These are phyloP conservation scores for Mizuhopecten yessoensis DNA, from an alignment of 1,140 invertebrate species.

Conservation along the genomic window DNA sequence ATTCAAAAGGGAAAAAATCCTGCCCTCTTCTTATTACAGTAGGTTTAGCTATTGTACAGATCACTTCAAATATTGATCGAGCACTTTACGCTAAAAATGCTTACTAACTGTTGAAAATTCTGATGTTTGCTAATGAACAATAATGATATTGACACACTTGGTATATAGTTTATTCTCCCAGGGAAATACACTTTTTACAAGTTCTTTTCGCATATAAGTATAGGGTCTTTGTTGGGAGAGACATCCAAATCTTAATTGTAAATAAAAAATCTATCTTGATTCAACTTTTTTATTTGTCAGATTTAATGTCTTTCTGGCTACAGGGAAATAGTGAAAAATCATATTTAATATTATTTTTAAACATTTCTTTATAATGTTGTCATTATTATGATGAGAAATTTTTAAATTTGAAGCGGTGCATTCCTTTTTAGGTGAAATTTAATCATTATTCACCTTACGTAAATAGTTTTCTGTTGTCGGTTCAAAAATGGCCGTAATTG, in stretches of 20 bases:
- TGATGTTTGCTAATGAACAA: conserved; percentile 20
- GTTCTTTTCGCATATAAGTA: neutral
- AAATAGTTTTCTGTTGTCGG: no score
- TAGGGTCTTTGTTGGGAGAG: neutral
- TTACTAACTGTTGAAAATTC: neutral
- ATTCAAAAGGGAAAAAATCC: neutral
- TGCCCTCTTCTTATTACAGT: conserved; percentile 12
- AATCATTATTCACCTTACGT: no score
- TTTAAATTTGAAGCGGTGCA: no score
- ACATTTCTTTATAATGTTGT: no score
- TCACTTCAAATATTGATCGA: conserved; percentile 28
- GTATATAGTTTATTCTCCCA: neutral
- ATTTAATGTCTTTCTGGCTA: no score
- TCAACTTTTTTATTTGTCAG: no score
- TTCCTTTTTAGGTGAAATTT: no score
- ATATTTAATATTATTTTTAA: no score
- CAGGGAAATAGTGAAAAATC: no score
- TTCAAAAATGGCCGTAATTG: no score
- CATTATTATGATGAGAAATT: no score
- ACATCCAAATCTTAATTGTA: neutral
- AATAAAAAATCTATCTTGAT: neutral
- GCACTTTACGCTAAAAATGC: neutral
- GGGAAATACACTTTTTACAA: neutral
- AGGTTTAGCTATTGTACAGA: neutral
- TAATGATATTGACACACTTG: neutral